Conservation (phyloP, 1,140 invertebrate genomes). For the Ephestia elutella region DNA sequence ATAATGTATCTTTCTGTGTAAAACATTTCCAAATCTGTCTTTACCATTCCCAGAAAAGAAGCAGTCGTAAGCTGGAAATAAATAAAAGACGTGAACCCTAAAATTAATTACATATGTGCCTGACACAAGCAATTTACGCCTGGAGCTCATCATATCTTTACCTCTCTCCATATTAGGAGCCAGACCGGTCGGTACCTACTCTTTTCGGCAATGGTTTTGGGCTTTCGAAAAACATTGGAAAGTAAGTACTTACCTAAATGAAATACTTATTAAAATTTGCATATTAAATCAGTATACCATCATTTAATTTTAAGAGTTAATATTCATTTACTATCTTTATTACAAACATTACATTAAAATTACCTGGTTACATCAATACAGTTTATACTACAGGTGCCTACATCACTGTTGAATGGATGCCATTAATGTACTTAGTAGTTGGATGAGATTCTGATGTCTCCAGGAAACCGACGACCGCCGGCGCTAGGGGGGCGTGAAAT, state of each 20-base stretch:
- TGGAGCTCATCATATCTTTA: conserved; percentile 44
- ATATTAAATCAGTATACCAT: not conserved
- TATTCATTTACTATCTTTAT: no score
- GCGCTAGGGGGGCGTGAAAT: no score
- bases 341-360: no score
- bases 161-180: conserved; percentile 42
- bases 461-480: no score
- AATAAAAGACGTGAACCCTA: conserved; percentile 29
- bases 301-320: not conserved
- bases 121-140: conserved; percentile 43
- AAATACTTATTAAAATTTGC: conserved; percentile 13
- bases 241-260: conserved; percentile 19
- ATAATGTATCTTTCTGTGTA: not conserved
- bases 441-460: no score
- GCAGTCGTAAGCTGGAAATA: conserved; percentile 14
- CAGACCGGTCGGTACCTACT: conserved; percentile 36
- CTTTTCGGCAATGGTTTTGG: conserved; percentile 48
- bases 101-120: conserved; percentile 32
- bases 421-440: no score
- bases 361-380: no score
- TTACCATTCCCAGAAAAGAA: not conserved
- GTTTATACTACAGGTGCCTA: no score
- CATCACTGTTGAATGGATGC: no score
- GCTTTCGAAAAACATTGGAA: conserved; percentile 56
- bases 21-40: not conserved